phyloP scores from a whole-genome alignment of 2,888 invertebrate species.

The Neoaliturus tenellus region DNA sequence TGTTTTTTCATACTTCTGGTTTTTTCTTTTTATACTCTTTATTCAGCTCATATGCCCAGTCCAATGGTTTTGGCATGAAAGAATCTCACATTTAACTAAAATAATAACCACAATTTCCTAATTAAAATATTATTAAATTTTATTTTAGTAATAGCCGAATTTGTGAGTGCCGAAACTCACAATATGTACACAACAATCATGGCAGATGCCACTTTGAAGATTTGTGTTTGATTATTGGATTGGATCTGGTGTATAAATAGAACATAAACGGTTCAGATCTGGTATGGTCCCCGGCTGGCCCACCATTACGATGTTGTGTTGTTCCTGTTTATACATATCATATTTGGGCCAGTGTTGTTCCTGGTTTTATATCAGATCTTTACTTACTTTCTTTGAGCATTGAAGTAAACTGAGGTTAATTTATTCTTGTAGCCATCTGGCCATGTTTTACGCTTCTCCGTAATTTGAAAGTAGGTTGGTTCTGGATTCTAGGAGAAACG shows the following conservation, averaged over 20 bases:
- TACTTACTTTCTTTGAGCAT: neutral
- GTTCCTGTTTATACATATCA: neutral
- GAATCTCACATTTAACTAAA: too few relatives aligned
- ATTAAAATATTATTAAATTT: too few relatives aligned
- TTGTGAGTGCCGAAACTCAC: too few relatives aligned
- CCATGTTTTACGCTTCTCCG: neutral
- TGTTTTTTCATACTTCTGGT: too few relatives aligned
- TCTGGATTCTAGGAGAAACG: neutral
- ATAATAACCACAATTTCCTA: too few relatives aligned
- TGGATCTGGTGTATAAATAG: slow-evolving; percentile 13
- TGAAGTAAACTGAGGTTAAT: neutral
- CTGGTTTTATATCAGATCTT: neutral
- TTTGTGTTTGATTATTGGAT: neutral
- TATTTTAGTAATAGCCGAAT: too few relatives aligned
- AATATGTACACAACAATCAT: neutral
- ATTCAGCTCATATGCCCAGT: too few relatives aligned
- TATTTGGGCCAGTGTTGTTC: slow-evolving; percentile 9
- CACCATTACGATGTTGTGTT: slow-evolving; percentile 8
- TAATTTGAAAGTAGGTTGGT: neutral
- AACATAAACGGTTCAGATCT: neutral
- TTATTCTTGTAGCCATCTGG: neutral
- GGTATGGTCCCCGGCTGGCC: neutral
- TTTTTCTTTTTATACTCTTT: too few relatives aligned
- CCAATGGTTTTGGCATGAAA: too few relatives aligned
- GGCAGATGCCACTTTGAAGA: neutral